These are phyloP conservation scores for Calameuta filiformis DNA, from an alignment of 2,888 invertebrate species.

Conservation along the genomic window DNA sequence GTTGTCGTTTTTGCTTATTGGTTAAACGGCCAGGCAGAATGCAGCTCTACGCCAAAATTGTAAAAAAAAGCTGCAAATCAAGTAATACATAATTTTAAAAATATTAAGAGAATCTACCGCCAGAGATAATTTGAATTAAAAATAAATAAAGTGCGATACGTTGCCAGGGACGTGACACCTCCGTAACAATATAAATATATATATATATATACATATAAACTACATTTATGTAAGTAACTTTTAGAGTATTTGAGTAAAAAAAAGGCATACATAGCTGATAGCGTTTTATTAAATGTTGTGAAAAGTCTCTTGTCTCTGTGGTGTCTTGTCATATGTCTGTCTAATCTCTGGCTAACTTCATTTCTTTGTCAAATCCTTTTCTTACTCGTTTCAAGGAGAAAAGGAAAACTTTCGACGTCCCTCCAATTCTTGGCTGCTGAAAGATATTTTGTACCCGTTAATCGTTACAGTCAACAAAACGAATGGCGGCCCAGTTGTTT, in stretches of 20 bases:
- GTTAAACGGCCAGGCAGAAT: not conserved
- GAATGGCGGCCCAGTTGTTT: no score
- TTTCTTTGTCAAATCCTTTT: not conserved
- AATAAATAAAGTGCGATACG: constrained; percentile 15
- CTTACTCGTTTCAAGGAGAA: not conserved
- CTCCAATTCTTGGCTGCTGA: not conserved
- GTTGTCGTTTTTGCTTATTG: not conserved
- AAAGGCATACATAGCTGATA: constrained; percentile 63
- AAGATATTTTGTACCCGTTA: not conserved
- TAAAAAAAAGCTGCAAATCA: not conserved
- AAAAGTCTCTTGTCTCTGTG: constrained; percentile 39
- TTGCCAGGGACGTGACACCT: constrained; percentile 52
- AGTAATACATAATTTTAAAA: not conserved
- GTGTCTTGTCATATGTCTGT: constrained; percentile 4
- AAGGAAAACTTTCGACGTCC: not conserved
- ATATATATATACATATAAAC: constrained; percentile 51
- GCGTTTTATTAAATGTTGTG: constrained; percentile 65
- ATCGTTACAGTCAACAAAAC: no score
- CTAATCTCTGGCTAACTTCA: not conserved
- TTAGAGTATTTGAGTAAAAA: constrained; percentile 64
- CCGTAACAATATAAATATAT: constrained; percentile 40
- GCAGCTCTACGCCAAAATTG: not conserved
- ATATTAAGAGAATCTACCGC: not conserved
- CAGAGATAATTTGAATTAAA: constrained; percentile 3
- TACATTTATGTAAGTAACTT: constrained; percentile 62